These are phyloP conservation scores for Eunapius fragilis DNA, from an alignment of 37 sponge, comb jelly and placozoan species.

Conservation along the genomic window DNA sequence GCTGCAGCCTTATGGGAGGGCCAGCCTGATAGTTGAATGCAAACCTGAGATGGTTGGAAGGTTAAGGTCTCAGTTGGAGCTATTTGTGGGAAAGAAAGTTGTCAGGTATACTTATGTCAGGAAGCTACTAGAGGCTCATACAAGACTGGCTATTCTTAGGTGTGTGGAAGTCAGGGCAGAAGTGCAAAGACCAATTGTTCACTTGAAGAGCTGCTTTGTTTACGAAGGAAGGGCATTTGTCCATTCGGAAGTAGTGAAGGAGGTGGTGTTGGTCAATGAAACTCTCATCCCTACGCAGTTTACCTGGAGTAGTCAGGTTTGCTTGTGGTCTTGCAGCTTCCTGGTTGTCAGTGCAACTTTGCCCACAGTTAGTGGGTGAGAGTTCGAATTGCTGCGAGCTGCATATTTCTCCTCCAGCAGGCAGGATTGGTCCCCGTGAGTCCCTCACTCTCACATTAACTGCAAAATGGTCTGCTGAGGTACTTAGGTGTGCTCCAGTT, in stretches of 20 bases:
- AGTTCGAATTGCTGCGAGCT: slow-evolving; percentile 24
- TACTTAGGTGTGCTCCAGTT: neutral
- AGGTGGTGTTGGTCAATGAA: slow-evolving; percentile 46
- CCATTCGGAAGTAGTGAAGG: slow-evolving; percentile 10
- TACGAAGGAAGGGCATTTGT: slow-evolving; percentile 54
- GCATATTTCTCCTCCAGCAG: slow-evolving; percentile 34
- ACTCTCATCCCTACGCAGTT: slow-evolving; percentile 61
- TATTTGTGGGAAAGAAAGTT: slow-evolving; percentile 1
- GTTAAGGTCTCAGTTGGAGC: slow-evolving; percentile 30
- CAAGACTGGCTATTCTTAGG: slow-evolving; percentile 11
- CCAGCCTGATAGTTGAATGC: slow-evolving; percentile 36
- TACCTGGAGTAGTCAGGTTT: slow-evolving; percentile 64
- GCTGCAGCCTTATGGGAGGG: slow-evolving; percentile 15
- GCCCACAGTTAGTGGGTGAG: slow-evolving; percentile 1
- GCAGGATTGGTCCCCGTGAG: slow-evolving; percentile 50
- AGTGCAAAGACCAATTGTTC: slow-evolving; percentile 62
- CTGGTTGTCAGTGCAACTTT: neutral
- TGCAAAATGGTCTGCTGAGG: slow-evolving; percentile 50
- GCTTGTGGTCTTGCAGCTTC: no score
- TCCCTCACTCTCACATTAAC: slow-evolving; percentile 11
- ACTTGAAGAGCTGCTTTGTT: slow-evolving; percentile 34
- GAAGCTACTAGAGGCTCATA: neutral
- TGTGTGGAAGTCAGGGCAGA: slow-evolving; percentile 58
- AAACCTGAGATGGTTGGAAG: slow-evolving; percentile 28
- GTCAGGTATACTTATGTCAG: slow-evolving; percentile 2